Evolutionary conservation across 2,113 vertebrate genomes (phyloP).

Genomic region (Hoplias malabaricus): DNA sequence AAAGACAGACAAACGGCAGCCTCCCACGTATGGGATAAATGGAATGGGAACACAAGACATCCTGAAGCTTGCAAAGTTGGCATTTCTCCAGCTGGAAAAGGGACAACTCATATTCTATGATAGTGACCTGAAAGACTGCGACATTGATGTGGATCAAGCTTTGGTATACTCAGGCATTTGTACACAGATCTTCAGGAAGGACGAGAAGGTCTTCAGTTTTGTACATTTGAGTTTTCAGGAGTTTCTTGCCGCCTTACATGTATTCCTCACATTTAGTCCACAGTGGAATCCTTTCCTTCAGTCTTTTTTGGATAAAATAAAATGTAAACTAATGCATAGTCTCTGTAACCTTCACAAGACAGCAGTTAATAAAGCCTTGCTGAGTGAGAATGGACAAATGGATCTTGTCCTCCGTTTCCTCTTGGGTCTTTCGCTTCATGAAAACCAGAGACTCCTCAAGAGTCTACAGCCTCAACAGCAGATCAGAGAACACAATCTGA

Average conservation of each 20-base stretch:
- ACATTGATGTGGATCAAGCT: constrained; percentile 29
- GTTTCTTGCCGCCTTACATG: constrained; percentile 50
- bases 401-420: constrained; percentile 39
- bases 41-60: background rate
- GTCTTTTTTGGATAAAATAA: background rate
- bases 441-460: constrained; percentile 17
- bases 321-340: background rate
- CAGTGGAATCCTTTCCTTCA: background rate
- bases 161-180: constrained; percentile 40
- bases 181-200: constrained; percentile 35
- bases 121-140: constrained; percentile 42
- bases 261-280: constrained; percentile 1
- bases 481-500: background rate
- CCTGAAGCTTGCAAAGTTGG: constrained; percentile 41
- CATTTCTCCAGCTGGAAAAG: constrained; percentile 37
- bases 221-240: constrained; percentile 52
- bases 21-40: background rate
- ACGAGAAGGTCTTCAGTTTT: constrained; percentile 37
- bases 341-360: background rate
- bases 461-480: background rate
- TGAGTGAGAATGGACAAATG: constrained; percentile 17
- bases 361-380: constrained; percentile 16
- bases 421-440: constrained; percentile 10
- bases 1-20: background rate
- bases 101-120: constrained; percentile 46